Evolutionary conservation across 1,140 invertebrate species (phyloP).

Genomic region (Carcinoscorpius rotundicauda): DNA sequence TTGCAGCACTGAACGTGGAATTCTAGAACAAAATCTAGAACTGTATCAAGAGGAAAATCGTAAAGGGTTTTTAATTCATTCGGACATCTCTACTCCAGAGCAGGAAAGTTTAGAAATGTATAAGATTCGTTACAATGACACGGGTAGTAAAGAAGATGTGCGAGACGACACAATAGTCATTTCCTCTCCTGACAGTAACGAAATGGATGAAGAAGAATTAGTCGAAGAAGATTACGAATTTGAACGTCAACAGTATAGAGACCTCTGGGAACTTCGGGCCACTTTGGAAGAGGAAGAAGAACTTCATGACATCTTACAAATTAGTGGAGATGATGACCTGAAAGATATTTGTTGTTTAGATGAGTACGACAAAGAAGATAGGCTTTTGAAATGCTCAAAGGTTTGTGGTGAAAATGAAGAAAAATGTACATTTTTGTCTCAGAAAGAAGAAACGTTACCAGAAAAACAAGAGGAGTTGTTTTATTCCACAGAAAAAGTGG

Average conservation of each 20-base stretch:
- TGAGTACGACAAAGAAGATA: too few relatives aligned
- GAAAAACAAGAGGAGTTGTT: conserved; percentile 3
- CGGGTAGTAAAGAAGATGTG: conserved; percentile 40
- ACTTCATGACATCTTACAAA: conserved; percentile 17
- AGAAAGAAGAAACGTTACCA: too few relatives aligned
- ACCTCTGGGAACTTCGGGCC: conserved; percentile 39
- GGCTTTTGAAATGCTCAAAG: too few relatives aligned
- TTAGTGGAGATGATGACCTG: conserved; percentile 7
- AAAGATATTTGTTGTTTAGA: too few relatives aligned
- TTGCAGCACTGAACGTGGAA: conserved; percentile 18
- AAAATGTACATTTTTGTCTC: too few relatives aligned
- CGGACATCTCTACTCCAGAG: not conserved
- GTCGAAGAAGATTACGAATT: conserved; percentile 1
- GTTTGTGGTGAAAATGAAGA: too few relatives aligned
- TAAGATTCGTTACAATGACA: conserved; percentile 42
- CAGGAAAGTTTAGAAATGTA: not conserved
- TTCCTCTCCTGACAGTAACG: conserved; percentile 12
- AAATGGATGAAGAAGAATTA: conserved; percentile 14
- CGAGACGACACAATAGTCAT: conserved; percentile 26
- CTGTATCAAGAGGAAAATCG: conserved; percentile 8
- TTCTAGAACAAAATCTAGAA: conserved; percentile 18
- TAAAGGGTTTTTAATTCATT: not conserved
- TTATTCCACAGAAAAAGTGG: not conserved
- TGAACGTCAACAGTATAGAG: conserved; percentile 31
- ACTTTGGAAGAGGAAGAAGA: conserved; percentile 40